Evolutionary conservation across 2,113 vertebrate genomes (phyloP).

Genomic region (Fregata magnificens): DNA sequence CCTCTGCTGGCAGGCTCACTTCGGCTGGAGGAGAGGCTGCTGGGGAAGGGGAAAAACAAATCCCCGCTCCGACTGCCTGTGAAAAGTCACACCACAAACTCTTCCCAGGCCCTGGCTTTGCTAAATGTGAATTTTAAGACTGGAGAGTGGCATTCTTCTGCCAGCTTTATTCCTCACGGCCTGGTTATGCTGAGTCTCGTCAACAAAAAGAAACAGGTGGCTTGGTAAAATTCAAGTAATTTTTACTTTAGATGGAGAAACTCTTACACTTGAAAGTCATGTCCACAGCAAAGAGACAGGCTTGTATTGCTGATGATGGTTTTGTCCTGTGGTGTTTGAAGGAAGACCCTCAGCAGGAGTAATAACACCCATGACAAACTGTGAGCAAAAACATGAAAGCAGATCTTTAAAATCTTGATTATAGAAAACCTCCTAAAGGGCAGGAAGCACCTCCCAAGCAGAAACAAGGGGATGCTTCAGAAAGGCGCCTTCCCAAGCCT

Average conservation of each 20-base stretch:
- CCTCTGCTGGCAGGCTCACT: slow-evolving; percentile 16
- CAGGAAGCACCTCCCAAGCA: not conserved
- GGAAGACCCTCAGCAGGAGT: not conserved
- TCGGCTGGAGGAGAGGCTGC: not conserved
- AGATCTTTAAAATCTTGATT: not conserved
- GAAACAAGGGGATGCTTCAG: not conserved
- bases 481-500: not conserved
- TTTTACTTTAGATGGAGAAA: not conserved
- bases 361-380: not conserved
- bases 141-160: not conserved
- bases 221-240: not conserved
- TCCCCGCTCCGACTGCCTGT: not conserved
- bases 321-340: not conserved
- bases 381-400: not conserved
- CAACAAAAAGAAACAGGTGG: not conserved
- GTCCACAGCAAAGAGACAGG: not conserved
- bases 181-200: not conserved
- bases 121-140: not conserved
- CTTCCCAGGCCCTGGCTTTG: not conserved
- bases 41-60: not conserved
- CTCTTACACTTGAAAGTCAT: not conserved
- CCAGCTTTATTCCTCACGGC: not conserved
- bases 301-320: not conserved
- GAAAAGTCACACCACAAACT: not conserved
- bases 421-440: not conserved